Conservation (phyloP, 2,888 invertebrate genomes). For the Agrilus cyanescens region DNA sequence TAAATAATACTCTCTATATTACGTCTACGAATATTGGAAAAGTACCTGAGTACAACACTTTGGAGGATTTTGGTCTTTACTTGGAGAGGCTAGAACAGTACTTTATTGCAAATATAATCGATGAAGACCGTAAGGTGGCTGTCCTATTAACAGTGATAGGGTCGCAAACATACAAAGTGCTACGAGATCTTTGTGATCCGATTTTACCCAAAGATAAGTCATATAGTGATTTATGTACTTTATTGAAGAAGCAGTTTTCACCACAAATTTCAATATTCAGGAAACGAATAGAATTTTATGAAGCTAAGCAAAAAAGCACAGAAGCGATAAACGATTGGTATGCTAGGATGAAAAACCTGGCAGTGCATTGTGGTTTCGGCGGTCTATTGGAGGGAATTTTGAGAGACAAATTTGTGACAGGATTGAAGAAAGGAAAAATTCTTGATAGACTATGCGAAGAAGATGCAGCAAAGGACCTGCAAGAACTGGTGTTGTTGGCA, state of each 20-base stretch:
- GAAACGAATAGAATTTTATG: slow-evolving; percentile 8
- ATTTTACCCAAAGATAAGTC: slow-evolving; percentile 11
- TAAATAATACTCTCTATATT: neutral
- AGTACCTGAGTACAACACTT: neutral
- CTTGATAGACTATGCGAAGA: slow-evolving; percentile 6
- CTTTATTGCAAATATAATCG: slow-evolving; percentile 10
- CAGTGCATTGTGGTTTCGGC: slow-evolving; percentile 12
- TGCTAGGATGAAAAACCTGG: slow-evolving; percentile 10
- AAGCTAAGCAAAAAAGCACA: slow-evolving; percentile 1
- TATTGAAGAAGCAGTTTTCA: slow-evolving; percentile 8
- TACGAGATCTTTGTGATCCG: slow-evolving; percentile 13
- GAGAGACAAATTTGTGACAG: slow-evolving; percentile 8
- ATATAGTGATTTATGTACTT: slow-evolving; percentile 4
- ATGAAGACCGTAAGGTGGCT: slow-evolving; percentile 7
- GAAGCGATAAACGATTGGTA: slow-evolving; percentile 10
- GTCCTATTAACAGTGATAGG: slow-evolving; percentile 10
- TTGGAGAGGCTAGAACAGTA: slow-evolving; percentile 12
- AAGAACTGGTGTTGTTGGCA: slow-evolving; percentile 8
- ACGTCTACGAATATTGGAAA: neutral
- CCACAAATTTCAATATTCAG: slow-evolving; percentile 8
- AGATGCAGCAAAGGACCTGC: neutral
- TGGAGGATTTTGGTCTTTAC: slow-evolving; percentile 8
- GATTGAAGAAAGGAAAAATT: slow-evolving; percentile 7
- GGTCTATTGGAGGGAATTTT: slow-evolving; percentile 1
- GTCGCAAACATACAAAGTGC: slow-evolving; percentile 10